Evolutionary conservation across 2,888 invertebrate species (phyloP).

Genomic region (Blomia tropicalis): DNA sequence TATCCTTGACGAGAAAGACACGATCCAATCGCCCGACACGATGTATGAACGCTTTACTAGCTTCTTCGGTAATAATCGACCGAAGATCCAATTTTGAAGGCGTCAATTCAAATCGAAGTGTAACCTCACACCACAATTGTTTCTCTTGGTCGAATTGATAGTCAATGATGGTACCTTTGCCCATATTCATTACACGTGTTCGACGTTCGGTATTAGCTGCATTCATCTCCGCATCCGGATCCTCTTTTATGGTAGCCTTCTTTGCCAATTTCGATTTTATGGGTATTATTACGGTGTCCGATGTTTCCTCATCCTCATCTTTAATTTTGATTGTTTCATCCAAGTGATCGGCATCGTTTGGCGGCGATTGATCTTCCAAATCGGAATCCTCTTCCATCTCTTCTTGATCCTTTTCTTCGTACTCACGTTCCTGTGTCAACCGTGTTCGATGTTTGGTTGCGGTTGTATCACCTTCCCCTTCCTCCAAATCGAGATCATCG

Average conservation of each 20-base stretch:
- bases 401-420: conserved; percentile 31
- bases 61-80: conserved; percentile 42
- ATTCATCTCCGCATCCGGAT: background rate
- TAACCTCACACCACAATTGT: conserved; percentile 60
- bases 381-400: conserved; percentile 24
- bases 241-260: background rate
- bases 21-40: conserved; percentile 62
- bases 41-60: conserved; percentile 55
- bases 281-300: background rate
- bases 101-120: conserved; percentile 42
- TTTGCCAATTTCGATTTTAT: no score
- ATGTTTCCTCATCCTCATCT: conserved; percentile 24
- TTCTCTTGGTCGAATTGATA: conserved; percentile 60
- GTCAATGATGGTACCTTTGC: conserved; percentile 33
- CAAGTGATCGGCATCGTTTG: no score
- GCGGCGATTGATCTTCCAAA: conserved; percentile 3
- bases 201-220: background rate
- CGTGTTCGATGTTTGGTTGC: conserved; percentile 25
- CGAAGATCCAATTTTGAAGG: conserved; percentile 41
- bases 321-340: conserved; percentile 22
- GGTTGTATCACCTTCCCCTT: conserved; percentile 29
- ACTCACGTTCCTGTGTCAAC: conserved; percentile 29
- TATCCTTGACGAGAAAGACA: conserved; percentile 54
- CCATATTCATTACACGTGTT: background rate
- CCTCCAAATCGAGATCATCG: conserved; percentile 23